Evolutionary conservation across 2,888 invertebrate genomes (phyloP).

Genomic region (Drosophila recens): DNA sequence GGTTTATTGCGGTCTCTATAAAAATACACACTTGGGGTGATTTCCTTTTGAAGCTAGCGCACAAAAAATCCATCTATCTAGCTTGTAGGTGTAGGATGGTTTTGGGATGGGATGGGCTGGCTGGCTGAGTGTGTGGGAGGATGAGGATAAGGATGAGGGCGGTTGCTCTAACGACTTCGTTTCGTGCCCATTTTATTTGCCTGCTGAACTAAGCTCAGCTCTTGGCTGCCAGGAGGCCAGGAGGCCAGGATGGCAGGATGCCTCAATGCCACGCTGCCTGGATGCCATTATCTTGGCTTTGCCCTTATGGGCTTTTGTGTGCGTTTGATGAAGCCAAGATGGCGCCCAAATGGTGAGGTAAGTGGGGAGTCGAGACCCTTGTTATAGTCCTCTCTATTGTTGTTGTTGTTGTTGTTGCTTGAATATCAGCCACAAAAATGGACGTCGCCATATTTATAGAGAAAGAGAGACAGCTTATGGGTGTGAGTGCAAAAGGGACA

Average conservation of each 20-base stretch:
- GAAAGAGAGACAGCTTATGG: conserved; percentile 36
- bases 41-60: conserved; percentile 74
- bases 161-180: conserved; percentile 73
- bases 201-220: conserved; percentile 45
- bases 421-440: conserved; percentile 81
- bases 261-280: conserved; percentile 14
- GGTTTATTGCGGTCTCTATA: conserved; percentile 81
- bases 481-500: conserved; percentile 28
- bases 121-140: conserved; percentile 4
- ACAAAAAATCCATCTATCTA: conserved; percentile 54
- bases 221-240: conserved; percentile 29
- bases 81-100: conserved; percentile 36
- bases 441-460: conserved; percentile 76
- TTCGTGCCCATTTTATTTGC: conserved; percentile 79
- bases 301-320: conserved; percentile 80
- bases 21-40: conserved; percentile 81
- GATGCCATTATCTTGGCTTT: conserved; percentile 77
- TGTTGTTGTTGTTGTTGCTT: conserved; percentile 54
- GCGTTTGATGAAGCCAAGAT: conserved; percentile 81
- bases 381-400: conserved; percentile 21
- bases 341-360: conserved; percentile 72
- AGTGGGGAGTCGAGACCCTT: conserved; percentile 48
- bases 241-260: conserved; percentile 6
- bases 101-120: too few species aligned
- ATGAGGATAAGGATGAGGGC: conserved; percentile 22